Percentiles rank a stretch among this genome's conserved stretches.
phyloP scores from a whole-genome alignment of 2,113 vertebrate species.

The Bombycilla garrulus region DNA sequence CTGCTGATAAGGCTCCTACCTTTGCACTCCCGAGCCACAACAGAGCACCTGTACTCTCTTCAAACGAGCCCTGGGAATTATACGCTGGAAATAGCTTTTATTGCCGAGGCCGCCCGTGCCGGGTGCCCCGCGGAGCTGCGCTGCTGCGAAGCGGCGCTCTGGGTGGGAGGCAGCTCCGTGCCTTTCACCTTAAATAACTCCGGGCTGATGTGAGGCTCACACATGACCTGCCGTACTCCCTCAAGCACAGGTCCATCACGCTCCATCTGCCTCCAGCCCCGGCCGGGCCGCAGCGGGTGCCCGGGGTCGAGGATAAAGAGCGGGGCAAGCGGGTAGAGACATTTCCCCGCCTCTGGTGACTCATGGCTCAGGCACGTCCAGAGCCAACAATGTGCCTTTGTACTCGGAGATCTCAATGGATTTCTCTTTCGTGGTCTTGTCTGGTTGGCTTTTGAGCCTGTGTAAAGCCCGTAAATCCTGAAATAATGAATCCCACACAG shows the following conservation, averaged over 20 bases:
- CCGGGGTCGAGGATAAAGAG: not conserved
- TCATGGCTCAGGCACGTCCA: conserved; percentile 41
- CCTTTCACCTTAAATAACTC: not conserved
- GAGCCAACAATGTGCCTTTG: conserved; percentile 52
- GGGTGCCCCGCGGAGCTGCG: not conserved
- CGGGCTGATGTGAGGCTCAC: not conserved
- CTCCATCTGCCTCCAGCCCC: not conserved
- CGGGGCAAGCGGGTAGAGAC: not conserved
- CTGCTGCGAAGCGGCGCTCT: not conserved
- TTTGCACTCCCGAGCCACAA: not conserved
- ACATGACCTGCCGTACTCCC: not conserved
- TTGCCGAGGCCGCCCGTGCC: not conserved
- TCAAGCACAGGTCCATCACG: not conserved
- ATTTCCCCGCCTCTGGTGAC: conserved; percentile 41
- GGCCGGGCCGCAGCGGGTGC: accelerated
- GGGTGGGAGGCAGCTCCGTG: not conserved
- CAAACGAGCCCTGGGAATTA: not conserved
- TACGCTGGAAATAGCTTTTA: not conserved
- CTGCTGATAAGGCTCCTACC: not conserved
- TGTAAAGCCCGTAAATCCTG: conserved; percentile 40
- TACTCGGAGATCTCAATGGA: not conserved
- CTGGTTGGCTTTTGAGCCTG: conserved; percentile 38
- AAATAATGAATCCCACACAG: conserved; percentile 3
- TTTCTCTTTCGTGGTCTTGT: conserved; percentile 49
- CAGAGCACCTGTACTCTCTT: not conserved